phyloP scores from a whole-genome alignment of 1,140 invertebrate genomes.

The Tetraneura akinire region DNA sequence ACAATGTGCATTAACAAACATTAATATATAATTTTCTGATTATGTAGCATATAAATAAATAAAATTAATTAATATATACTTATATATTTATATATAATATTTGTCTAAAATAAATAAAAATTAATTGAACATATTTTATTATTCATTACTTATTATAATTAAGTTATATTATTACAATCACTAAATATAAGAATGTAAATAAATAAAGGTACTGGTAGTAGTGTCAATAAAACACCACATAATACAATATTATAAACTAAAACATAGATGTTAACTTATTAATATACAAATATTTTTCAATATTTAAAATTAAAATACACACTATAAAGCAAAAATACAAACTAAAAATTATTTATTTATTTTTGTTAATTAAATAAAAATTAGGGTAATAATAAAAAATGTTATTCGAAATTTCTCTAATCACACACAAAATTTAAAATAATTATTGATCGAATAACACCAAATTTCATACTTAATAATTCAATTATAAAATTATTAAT shows the following conservation, averaged over 20 bases:
- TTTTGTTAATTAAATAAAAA: slow-evolving; percentile 39
- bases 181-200: slow-evolving; percentile 46
- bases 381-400: slow-evolving; percentile 8
- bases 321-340: slow-evolving; percentile 41
- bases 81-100: slow-evolving; percentile 32
- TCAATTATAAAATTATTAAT: neutral
- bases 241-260: slow-evolving; percentile 39
- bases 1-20: neutral
- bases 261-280: slow-evolving; percentile 39
- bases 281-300: slow-evolving; percentile 19
- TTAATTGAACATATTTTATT: slow-evolving; percentile 33
- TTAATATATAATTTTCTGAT: slow-evolving; percentile 6
- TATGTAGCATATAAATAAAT: slow-evolving; percentile 37
- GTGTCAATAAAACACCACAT: slow-evolving; percentile 21
- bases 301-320: slow-evolving; percentile 39
- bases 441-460: slow-evolving; percentile 34
- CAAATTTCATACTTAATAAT: slow-evolving; percentile 14
- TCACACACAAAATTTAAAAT: slow-evolving; percentile 33
- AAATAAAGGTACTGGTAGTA: slow-evolving; percentile 12
- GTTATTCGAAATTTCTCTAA: slow-evolving; percentile 19
- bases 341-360: slow-evolving; percentile 20
- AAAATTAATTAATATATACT: too few relatives aligned
- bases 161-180: slow-evolving; percentile 35
- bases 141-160: slow-evolving; percentile 19
- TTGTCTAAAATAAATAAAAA: slow-evolving; percentile 47